These are phyloP conservation scores for Porites rus DNA, from an alignment of 92 coral and sea anemone species.

Conservation along the genomic window DNA sequence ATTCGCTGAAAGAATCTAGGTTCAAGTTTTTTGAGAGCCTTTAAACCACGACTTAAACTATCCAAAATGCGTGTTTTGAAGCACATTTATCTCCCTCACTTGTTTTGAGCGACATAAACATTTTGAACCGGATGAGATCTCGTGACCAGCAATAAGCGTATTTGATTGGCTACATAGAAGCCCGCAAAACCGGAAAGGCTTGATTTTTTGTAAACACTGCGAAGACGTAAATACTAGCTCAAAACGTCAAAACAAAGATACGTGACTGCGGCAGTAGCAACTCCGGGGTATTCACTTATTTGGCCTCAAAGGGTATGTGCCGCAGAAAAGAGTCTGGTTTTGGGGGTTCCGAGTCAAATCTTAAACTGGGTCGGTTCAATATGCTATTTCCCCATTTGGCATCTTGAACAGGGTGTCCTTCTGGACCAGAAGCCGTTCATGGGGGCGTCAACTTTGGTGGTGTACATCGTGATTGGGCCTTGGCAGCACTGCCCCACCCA, in stretches of 20 bases:
- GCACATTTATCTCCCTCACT: not conserved
- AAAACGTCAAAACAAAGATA: not conserved
- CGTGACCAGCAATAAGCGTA: constrained; percentile 8
- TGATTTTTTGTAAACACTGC: constrained; percentile 21
- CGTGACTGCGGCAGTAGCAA: not conserved
- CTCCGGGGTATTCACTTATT: too few relatives aligned
- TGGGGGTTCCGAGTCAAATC: too few relatives aligned
- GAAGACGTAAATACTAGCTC: not conserved
- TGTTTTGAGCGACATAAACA: constrained; percentile 12
- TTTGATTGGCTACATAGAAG: constrained; percentile 40
- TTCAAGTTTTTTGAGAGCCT: not conserved
- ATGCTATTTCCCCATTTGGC: too few relatives aligned
- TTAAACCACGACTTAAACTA: not conserved
- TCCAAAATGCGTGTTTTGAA: not conserved
- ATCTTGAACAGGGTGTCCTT: too few relatives aligned
- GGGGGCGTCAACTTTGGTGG: too few relatives aligned
- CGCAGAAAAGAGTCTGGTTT: too few relatives aligned
- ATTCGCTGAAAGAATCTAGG: not conserved
- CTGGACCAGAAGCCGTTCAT: too few relatives aligned
- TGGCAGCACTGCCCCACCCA: too few relatives aligned
- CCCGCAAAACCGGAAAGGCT: constrained; percentile 44
- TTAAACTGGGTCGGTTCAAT: too few relatives aligned
- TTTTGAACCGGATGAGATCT: constrained; percentile 40
- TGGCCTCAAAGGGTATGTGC: too few relatives aligned
- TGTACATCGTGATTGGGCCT: too few relatives aligned